Base-by-base conservation (phyloP, 2,113 vertebrate species). In the Dasypus novemcinctus region DNA sequence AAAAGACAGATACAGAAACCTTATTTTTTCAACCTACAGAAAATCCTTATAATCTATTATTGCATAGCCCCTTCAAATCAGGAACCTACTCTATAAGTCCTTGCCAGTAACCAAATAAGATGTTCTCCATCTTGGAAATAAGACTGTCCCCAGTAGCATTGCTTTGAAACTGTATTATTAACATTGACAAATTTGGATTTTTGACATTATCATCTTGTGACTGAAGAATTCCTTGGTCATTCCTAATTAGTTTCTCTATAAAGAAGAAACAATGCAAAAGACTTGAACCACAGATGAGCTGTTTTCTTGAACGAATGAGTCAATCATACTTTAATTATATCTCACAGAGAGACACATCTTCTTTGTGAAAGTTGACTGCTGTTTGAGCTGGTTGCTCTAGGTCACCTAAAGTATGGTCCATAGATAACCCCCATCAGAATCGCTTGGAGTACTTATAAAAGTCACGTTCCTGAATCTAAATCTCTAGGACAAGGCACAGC, bases 21-120 rank as follows among this genome's bases (percentile, higher is more conserved):
- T 85, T 91, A 92, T 89, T 95, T 95, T 90, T 92, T 86, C 88
- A 95, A 63, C 59, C 87, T 83, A 91, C 46, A 93, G 79, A 91
- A 96, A 96, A 96, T 93, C 68, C 57, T 93, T 94, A 74, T 96
- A 96, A 90, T 95, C 82, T 92, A 79, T 88, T 94, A 87, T 72
- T 91, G 15, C 88, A 63, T 76, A 86, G 41, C 29, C 52, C 43
- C 71, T 94, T 94, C 63, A 94, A 29, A 80, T 63, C 49, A 49
- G 59, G 72, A 95, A 96, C 75, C 78, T 95, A 95, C 54, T 97
- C 38, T 90, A 4, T 81, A 91, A 95, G n/a, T 63, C n/a, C 52
- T 88, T 85, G 33, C 27, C 71, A 69, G 94, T 80, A 97, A 92
- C 69, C 49, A 93, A 71, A 68, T 66, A 95, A 91, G 88, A 79